A percentile compares a stretch with the other conserved stretches of the same genome.
phyloP scores from a whole-genome alignment of 2,888 invertebrate species.

The Sepioteuthis lessoniana region DNA sequence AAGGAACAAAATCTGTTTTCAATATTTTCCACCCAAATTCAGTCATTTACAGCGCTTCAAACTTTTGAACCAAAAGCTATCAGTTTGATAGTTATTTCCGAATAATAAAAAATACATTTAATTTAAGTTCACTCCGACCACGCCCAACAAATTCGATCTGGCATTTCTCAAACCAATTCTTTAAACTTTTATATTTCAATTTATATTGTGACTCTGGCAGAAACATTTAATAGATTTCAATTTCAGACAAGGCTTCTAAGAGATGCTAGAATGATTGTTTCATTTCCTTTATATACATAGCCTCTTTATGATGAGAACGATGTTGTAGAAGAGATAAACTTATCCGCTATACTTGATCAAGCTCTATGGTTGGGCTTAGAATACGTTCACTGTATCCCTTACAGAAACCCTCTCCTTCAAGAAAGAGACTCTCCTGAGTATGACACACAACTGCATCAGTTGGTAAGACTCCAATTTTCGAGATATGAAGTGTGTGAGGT shows the following conservation, averaged over 20 bases:
- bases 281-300: neutral
- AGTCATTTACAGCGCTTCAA: neutral
- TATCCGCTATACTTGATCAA: too few relatives aligned
- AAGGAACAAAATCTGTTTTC: neutral
- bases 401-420: too few relatives aligned
- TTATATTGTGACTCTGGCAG: neutral
- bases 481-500: too few relatives aligned
- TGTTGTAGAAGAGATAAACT: too few relatives aligned
- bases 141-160: neutral
- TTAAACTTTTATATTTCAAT: neutral
- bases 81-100: neutral
- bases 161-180: neutral
- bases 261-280: neutral
- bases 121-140: neutral
- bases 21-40: neutral
- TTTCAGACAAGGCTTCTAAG: neutral
- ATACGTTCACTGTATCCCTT: too few relatives aligned
- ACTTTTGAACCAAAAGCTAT: neutral
- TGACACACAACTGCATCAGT: too few relatives aligned
- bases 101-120: too few relatives aligned
- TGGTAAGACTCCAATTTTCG: too few relatives aligned
- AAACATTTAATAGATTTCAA: neutral
- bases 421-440: too few relatives aligned
- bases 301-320: too few relatives aligned
- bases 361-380: too few relatives aligned